Percentiles rank a stretch among this genome's conserved stretches.
These are phyloP conservation scores for Ochotona curzoniae DNA, from an alignment of 2,113 vertebrate genomes.

Conservation along the genomic window DNA sequence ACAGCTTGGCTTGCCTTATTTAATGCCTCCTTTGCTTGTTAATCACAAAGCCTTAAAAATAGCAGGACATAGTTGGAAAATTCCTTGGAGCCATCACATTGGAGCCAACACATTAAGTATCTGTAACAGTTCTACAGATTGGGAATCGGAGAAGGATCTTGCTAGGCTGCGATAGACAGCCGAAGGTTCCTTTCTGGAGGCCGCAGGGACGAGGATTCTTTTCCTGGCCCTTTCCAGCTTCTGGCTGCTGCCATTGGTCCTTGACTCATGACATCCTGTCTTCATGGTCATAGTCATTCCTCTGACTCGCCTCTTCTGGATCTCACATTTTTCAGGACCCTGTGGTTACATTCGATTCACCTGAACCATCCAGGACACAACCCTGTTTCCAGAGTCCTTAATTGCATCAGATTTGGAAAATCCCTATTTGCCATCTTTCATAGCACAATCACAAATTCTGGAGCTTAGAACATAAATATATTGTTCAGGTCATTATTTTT, in stretches of 20 bases:
- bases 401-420: neutral
- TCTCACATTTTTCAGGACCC: neutral
- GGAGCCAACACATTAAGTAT: neutral
- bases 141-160: neutral
- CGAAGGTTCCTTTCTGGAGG: neutral
- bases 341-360: neutral
- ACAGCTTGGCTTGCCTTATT: conserved; percentile 7
- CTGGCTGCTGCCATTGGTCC: neutral
- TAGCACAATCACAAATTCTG: neutral
- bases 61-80: conserved; percentile 4
- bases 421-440: neutral
- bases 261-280: neutral
- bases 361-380: neutral
- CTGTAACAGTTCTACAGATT: neutral
- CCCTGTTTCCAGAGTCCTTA: neutral
- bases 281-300: neutral
- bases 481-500: neutral
- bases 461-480: neutral
- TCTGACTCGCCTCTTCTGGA: neutral
- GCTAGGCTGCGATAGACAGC: neutral
- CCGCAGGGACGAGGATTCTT: neutral
- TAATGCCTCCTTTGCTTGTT: conserved; percentile 8
- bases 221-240: neutral
- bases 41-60: conserved; percentile 24
- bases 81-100: conserved; percentile 10